Evolutionary conservation across 2,113 vertebrate genomes (phyloP).

Genomic region (Pelusios castaneus): DNA sequence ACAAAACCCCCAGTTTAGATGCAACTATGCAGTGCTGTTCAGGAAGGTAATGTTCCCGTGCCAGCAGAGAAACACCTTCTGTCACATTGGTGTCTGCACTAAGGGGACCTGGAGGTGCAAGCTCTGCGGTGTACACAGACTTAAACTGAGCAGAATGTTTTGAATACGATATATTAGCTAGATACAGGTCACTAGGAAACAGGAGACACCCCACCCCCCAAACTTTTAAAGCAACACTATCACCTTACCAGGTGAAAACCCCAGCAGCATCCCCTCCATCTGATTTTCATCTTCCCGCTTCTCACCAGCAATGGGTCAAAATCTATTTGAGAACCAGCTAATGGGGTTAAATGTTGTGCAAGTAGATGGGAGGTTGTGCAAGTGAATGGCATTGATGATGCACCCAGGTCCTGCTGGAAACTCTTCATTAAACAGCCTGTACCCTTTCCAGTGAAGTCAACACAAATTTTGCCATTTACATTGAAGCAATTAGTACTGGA

Average conservation of each 20-base stretch:
- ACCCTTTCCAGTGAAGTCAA: not conserved
- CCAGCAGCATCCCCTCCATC: not conserved
- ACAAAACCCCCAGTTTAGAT: not conserved
- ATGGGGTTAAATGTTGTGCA: not conserved
- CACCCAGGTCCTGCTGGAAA: not conserved
- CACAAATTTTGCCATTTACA: not conserved
- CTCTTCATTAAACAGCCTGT: not conserved
- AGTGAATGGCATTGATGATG: not conserved
- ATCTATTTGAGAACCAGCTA: not conserved
- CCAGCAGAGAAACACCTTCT: not conserved
- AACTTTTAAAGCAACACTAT: not conserved
- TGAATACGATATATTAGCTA: not conserved
- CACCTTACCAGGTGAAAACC: not conserved
- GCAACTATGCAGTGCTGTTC: not conserved
- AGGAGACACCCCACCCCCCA: not conserved
- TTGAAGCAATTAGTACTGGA: not conserved
- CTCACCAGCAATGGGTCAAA: not conserved
- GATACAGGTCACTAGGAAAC: not conserved
- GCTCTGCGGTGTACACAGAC: not conserved
- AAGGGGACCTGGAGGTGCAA: not conserved
- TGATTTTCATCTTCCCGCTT: not conserved
- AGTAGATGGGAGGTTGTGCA: not conserved
- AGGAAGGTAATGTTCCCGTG: not conserved
- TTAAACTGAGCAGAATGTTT: not conserved
- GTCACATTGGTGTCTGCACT: not conserved